Percentiles rank a stretch among this genome's conserved stretches.
Conservation (phyloP, 2,888 invertebrate genomes). For the Chrysina gloriosa region DNA sequence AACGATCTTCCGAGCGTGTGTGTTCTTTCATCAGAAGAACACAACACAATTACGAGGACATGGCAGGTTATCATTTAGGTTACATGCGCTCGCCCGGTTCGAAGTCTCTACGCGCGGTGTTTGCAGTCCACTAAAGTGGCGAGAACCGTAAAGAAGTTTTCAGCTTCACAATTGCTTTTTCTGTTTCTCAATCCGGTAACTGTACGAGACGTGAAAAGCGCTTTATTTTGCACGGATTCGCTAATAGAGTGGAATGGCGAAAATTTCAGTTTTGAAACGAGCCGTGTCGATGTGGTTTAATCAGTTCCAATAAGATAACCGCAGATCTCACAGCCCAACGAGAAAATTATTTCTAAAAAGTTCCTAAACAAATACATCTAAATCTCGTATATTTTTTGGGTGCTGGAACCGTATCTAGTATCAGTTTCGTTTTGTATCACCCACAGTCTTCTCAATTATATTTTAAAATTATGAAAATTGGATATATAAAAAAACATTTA, state of each 20-base stretch:
- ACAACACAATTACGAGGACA: constrained; percentile 47
- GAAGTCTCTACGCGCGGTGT: constrained; percentile 22
- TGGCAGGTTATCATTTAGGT: constrained; percentile 45
- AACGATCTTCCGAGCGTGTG: constrained; percentile 45
- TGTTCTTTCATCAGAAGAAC: constrained; percentile 47
- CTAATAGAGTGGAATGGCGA: not conserved
- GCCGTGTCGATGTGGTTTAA: no score
- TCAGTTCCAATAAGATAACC: not conserved
- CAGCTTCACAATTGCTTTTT: not conserved
- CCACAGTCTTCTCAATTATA: no score
- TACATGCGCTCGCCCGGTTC: constrained; percentile 31
- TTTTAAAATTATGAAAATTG: no score
- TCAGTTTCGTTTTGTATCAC: no score
- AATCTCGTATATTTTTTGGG: no score
- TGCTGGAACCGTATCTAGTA: no score
- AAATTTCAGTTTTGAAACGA: no score
- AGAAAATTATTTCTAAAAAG: no score
- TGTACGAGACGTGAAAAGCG: not conserved
- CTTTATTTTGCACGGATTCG: not conserved
- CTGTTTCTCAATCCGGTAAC: not conserved
- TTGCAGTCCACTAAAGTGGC: constrained; percentile 34
- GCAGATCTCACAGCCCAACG: not conserved
- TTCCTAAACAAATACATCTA: no score
- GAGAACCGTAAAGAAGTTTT: not conserved
- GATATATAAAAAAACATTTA: no score